Base-by-base conservation (phyloP, 2,888 invertebrate species). In the Euspilapteryx auroguttella region DNA sequence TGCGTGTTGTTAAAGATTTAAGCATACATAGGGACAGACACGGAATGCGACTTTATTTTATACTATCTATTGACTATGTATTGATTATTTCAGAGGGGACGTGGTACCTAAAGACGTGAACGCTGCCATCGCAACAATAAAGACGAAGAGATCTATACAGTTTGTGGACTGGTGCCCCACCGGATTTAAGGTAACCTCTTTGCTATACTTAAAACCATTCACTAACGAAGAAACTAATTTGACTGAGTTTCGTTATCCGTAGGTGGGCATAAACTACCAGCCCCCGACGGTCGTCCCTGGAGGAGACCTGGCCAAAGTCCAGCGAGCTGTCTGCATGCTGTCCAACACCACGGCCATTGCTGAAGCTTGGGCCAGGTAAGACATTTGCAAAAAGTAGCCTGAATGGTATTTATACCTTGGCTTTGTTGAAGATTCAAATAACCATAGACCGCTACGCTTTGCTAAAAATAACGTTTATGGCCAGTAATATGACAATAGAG, bases 301-400 rank as follows among this genome's bases (percentile, higher is more conserved):
- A 11, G 94, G 93, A 0, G 94, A 94, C 62, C 66, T 92, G 47
- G 94, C 94, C 35, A 94, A 93, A 66, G 94, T 94, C 2, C 92
- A 93, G 57, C 83, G 95, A 28, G 94, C 95, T 9, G 94, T 96
- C 6, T 96, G 96, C 80, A 96, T 96, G 95, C 69, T 96, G 58
- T 93, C 93, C 47, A 96, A 96, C 66, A 96, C 94, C 26, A 96
- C 95, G 1, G 94, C 95, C 38, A 95, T 96, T 49, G 94, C 94
- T 3, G 94, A 95, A 57, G 95, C 95, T 15, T 96, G 95, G 95
- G 94, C 93, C 30, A 83, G 89, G 65, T 81, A 79, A 25, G 78
- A n/a, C n/a, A n/a, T n/a, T n/a, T n/a, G n/a, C n/a, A n/a, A n/a
- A n/a, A n/a, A n/a, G n/a, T n/a, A n/a, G n/a, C n/a, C n/a, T n/a